Evolutionary conservation across 2,888 invertebrate species (phyloP).

Genomic region (Aphodius granarius): DNA sequence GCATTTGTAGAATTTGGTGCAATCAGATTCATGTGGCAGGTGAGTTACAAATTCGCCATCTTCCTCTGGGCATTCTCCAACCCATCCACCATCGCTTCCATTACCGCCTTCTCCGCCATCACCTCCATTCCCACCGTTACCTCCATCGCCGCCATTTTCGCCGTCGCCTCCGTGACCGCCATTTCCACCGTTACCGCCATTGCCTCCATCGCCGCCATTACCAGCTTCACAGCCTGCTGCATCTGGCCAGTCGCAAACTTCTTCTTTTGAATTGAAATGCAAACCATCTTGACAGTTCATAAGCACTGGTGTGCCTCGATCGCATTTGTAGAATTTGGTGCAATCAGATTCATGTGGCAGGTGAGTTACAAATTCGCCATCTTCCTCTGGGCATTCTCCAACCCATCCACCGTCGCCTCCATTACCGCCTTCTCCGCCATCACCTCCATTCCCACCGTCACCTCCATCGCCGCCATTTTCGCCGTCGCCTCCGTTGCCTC

Average conservation of each 20-base stretch:
- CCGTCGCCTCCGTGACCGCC: background rate
- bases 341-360: no score
- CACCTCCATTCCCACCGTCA: no score
- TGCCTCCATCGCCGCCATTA: no score
- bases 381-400: background rate
- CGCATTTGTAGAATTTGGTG: no score
- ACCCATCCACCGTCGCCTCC: constrained; percentile 4
- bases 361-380: no score
- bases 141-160: background rate
- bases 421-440: background rate
- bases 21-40: constrained; percentile 37
- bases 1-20: constrained; percentile 38
- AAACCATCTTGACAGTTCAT: no score
- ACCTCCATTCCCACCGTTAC: background rate
- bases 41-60: constrained; percentile 22
- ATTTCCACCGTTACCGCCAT: constrained; percentile 12
- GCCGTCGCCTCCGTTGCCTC: background rate
- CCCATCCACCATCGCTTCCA: background rate
- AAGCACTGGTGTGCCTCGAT: no score
- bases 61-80: constrained; percentile 11
- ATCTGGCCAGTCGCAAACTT: no score
- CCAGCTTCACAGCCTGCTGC: no score
- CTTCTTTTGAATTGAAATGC: no score
- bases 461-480: background rate
- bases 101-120: background rate